Base-by-base conservation (phyloP, 2,888 invertebrate species). In the Rhogogaster chlorosoma region DNA sequence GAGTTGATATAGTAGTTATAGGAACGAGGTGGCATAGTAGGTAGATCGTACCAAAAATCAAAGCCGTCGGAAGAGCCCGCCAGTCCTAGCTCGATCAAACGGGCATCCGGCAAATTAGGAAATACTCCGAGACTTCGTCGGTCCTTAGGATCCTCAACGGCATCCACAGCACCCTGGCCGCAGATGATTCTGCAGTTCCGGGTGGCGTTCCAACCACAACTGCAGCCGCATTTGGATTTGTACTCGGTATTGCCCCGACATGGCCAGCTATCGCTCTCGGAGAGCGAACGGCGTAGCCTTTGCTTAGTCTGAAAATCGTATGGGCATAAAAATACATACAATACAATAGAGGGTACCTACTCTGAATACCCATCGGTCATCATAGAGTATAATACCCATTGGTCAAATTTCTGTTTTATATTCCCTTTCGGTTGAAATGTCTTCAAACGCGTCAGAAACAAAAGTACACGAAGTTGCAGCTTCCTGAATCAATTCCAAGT, bases 21-120 rank as follows among this genome's bases (percentile, higher is more conserved):
- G 22, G 61, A 61, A 61, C 26, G 26, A 61, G 26, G 10, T 10
- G 26, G 61, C 12, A 67, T 29, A 64, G 22, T 53, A 18, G 49
- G 32, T 22, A 84, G 9, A 18, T 15, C 70, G 86, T 88, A 91
- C 92, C 88, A 90, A 83, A 87, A 71, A 73, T 90, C 89, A n/a
- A 89, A 88, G 71, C 85, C 86, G 42, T 90, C 90, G 9, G 88
- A 85, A 45, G 88, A 85, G 85, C 87, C 90, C n/a, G 90, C 88
- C 10, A 92, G 88, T 10, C 91, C 92, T 10, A 90, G 89, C 82
- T 89, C 88, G 36, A 90, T 89, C 7, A 92, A 87, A 49, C 88
- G 89, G 38, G 85, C 75, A 64, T 92, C 91, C 7, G 89, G 87
- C 53, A 92, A 89, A 84, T 90, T 91, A 0, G 93, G 93, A 86